Evolutionary conservation across 2,888 invertebrate genomes (phyloP), one percentile per base, ranked within the genome.

Genomic region (Syrphus vitripennis): DNA sequence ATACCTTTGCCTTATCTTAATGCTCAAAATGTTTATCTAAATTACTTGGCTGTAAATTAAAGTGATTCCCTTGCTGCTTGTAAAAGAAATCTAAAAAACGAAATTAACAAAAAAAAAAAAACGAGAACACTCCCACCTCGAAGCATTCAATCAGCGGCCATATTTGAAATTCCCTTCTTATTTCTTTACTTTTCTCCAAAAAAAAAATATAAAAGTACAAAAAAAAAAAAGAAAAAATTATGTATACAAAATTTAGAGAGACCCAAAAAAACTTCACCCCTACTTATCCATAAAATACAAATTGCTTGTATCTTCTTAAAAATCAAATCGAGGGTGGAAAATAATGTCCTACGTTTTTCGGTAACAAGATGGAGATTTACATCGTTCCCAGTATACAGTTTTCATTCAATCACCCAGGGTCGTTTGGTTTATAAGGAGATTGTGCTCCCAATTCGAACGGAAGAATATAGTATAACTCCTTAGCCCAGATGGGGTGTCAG

Each of bases 251-350:
- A 67, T n/a, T 40, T 19, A 63, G 9, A 42, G 50, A 55, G 45
- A 70, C 45, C 10, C 7, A 24, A 59, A 70, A 63, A 63, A 61
- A 67, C 50, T 24, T 59, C 77, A 86, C 86, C 84, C 86, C 84
- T 65, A 76, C 84, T 84, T 84, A 81, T 86, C 77, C 86, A 70
- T 86, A 24, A 82, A 86, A 82, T 82, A 86, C 86, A 86, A 86
- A 86, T 86, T 86, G 86, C 86, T 78, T 82, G 86, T 86, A 82
- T 77, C 86, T 86, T 77, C 82, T 86, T 86, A 77, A 86, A 86
- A 82, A 86, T 86, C 77, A 86, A 86, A 86, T 86, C 57, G 86
- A 86, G 86, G 86, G 86, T 82, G 86, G 86, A 86, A 86, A 82
- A 82, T 29, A 67, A 67, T 86, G 82, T 82, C 86, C 86, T 84